Percentiles rank a stretch among this genome's conserved stretches.
Conservation (phyloP, 2,888 invertebrate species). For the Eupithecia subumbrata region DNA sequence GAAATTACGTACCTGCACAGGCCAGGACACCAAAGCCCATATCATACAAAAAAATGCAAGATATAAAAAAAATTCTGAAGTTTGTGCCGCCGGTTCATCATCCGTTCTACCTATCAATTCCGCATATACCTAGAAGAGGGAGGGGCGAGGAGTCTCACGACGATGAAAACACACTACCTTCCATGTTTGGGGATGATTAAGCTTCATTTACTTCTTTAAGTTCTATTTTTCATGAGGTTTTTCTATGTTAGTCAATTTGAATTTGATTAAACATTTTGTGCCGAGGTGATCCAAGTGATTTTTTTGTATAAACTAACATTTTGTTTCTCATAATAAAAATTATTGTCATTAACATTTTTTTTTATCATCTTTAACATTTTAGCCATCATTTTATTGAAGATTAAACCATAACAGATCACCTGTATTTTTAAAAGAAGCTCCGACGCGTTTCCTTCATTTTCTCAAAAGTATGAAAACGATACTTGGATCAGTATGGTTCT, state of each 20-base stretch:
- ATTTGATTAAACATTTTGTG: conserved; percentile 24
- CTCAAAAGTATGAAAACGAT: not conserved
- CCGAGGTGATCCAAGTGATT: conserved; percentile 13
- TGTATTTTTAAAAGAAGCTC: conserved; percentile 6
- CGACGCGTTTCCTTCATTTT: not conserved
- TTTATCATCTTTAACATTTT: conserved; percentile 13
- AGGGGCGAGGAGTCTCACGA: conserved; percentile 7
- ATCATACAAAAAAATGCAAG: conserved; percentile 40
- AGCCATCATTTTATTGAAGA: conserved; percentile 16
- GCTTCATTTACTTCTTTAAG: not conserved
- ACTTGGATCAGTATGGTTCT: not conserved
- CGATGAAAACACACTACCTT: conserved; percentile 1
- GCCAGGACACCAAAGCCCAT: conserved; percentile 27
- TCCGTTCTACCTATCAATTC: conserved; percentile 31
- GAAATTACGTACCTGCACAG: conserved; percentile 40
- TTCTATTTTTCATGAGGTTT: conserved; percentile 16
- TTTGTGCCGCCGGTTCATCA: conserved; percentile 36
- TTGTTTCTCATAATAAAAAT: conserved; percentile 6
- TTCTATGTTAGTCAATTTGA: conserved; percentile 13
- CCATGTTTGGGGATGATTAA: too few species aligned
- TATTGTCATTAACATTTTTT: conserved; percentile 15
- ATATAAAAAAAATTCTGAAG: conserved; percentile 39
- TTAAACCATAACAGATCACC: not conserved
- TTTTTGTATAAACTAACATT: not conserved
- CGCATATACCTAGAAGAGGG: conserved; percentile 11